A percentile compares a stretch with the other conserved stretches of the same genome.
phyloP scores from a whole-genome alignment of 2,113 vertebrate species.

The Thunnus thynnus region DNA sequence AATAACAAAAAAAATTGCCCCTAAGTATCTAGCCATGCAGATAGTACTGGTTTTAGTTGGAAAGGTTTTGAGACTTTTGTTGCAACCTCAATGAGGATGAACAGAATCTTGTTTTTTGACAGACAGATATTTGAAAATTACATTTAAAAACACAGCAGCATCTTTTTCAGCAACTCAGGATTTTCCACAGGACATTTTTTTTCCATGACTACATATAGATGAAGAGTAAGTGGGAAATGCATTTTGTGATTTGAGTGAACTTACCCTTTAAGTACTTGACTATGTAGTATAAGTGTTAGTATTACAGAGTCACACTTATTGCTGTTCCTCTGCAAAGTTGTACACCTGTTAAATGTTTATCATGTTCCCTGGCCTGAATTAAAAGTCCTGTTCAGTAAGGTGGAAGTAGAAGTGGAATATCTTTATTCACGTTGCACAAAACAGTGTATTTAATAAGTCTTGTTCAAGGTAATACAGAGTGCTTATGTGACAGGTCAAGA shows the following conservation, averaged over 20 bases:
- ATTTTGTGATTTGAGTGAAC: too few relatives aligned
- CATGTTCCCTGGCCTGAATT: neutral
- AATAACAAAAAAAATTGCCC: too few relatives aligned
- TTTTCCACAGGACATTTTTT: too few relatives aligned
- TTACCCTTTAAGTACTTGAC: too few relatives aligned
- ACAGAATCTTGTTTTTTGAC: neutral
- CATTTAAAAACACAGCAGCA: neutral
- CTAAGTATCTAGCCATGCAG: neutral
- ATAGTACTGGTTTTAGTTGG: constrained; percentile 13
- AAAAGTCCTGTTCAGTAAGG: neutral
- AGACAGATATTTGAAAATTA: neutral
- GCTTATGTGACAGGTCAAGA: neutral
- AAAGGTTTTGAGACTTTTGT: constrained; percentile 2
- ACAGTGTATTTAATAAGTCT: neutral
- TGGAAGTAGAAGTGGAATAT: neutral
- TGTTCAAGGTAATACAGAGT: neutral
- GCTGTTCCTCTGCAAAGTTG: too few relatives aligned
- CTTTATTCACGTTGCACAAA: neutral
- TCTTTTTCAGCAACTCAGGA: too few relatives aligned
- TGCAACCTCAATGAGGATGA: neutral
- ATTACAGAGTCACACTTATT: too few relatives aligned
- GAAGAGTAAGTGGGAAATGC: too few relatives aligned
- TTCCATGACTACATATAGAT: too few relatives aligned
- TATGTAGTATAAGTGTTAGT: too few relatives aligned
- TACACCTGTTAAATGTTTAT: neutral